These are phyloP conservation scores for Holcopasites calliopsidis DNA, from an alignment of 1,140 invertebrate genomes.

Conservation along the genomic window DNA sequence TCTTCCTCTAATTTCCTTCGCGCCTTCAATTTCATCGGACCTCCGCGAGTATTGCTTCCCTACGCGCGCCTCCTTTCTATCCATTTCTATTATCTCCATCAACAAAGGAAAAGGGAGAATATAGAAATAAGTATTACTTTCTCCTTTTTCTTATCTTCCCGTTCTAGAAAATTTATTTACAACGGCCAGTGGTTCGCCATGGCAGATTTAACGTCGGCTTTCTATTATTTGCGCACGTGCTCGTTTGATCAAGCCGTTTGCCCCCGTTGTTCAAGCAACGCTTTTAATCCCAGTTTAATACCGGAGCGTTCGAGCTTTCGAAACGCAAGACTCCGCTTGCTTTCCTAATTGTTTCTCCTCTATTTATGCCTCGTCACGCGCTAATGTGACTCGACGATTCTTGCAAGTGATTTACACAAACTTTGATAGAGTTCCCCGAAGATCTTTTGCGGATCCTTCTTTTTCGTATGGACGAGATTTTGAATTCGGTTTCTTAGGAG, in stretches of 20 bases:
- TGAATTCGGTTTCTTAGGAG: too few species aligned
- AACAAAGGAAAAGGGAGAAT: too few species aligned
- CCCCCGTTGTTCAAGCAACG: constrained; percentile 2
- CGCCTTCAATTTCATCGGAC: neutral
- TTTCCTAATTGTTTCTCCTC: too few species aligned
- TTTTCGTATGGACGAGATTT: too few species aligned
- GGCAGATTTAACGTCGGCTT: constrained; percentile 20
- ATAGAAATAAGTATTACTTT: neutral
- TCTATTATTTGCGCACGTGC: constrained; percentile 15
- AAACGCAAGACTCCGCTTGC: too few species aligned
- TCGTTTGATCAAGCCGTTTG: constrained; percentile 25
- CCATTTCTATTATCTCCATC: neutral
- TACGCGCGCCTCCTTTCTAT: neutral
- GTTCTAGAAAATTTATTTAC: constrained; percentile 33
- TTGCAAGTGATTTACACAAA: too few species aligned
- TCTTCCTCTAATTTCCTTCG: neutral
- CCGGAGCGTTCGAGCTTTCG: neutral
- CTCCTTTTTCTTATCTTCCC: neutral
- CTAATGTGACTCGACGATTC: too few species aligned
- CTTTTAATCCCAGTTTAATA: constrained; percentile 4
- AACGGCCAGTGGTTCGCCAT: constrained; percentile 15
- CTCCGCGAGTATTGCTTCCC: neutral
- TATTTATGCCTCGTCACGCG: too few species aligned
- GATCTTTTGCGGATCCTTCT: too few species aligned
- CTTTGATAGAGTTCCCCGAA: too few species aligned